Conservation (phyloP, 1,140 invertebrate genomes). For the Ooceraea biroi region DNA sequence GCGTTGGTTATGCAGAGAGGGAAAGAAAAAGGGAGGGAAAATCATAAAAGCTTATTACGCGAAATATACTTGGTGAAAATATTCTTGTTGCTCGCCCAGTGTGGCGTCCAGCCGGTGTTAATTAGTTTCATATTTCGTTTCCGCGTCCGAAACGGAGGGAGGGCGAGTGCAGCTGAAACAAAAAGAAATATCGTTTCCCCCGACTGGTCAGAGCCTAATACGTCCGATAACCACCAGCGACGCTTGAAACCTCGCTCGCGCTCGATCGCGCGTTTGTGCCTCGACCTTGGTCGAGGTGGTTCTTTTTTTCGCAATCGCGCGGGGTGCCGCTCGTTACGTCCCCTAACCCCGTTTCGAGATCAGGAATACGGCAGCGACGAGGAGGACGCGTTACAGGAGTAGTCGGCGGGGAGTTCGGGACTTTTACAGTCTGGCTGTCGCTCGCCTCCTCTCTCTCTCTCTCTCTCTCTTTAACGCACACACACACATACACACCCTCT, state of each 20-base stretch:
- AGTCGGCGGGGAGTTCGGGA: conserved; percentile 77
- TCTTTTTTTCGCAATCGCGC: conserved; percentile 10
- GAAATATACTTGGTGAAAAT: neutral
- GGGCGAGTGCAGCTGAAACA: neutral
- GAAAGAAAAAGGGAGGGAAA: too few species aligned
- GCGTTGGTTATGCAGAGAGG: neutral
- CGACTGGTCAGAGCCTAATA: neutral
- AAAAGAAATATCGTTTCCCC: conserved; percentile 34
- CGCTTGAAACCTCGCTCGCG: conserved; percentile 1
- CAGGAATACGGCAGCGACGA: conserved; percentile 48
- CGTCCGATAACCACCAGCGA: conserved; percentile 33
- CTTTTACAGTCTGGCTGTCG: conserved; percentile 82
- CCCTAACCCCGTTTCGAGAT: conserved; percentile 56
- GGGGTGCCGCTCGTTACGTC: conserved; percentile 54
- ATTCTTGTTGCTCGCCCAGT: neutral
- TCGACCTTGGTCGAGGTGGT: conserved; percentile 31
- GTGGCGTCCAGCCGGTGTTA: neutral
- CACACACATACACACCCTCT: too few species aligned
- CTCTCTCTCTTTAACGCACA: conserved; percentile 35
- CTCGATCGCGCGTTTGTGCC: conserved; percentile 32
- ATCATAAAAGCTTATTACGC: neutral
- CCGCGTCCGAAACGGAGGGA: neutral
- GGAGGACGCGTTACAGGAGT: conserved; percentile 60
- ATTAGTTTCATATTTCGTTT: conserved; percentile 32
- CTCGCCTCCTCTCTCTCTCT: conserved; percentile 27